These are phyloP conservation scores for Psettodes erumei DNA, from an alignment of 2,113 vertebrate genomes.

Conservation along the genomic window DNA sequence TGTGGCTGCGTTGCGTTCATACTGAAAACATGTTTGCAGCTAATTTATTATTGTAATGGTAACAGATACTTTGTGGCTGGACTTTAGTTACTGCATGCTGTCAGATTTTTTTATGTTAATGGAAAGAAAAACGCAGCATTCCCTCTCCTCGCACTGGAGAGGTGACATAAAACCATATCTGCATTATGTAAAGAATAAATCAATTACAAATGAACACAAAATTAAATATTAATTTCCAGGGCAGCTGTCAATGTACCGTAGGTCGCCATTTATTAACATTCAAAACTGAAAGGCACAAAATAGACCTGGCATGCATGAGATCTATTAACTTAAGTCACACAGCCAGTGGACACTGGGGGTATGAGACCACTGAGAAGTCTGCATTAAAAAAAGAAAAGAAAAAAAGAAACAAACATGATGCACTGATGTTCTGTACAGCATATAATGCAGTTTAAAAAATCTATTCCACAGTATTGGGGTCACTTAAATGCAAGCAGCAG, in stretches of 20 bases:
- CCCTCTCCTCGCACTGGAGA: not conserved
- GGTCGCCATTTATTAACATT: not conserved
- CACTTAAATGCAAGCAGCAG: conserved; percentile 7
- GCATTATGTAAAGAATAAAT: not conserved
- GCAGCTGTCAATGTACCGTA: not conserved
- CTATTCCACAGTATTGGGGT: conserved; percentile 73
- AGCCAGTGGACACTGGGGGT: not conserved
- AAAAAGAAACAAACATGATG: conserved; percentile 2
- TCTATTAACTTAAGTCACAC: not conserved
- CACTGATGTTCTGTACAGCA: conserved; percentile 26
- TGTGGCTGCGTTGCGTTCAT: not conserved
- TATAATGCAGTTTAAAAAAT: conserved; percentile 26
- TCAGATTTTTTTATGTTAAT: not conserved
- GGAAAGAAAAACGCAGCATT: not conserved
- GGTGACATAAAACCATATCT: not conserved
- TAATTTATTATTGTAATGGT: not conserved
- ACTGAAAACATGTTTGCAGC: not conserved
- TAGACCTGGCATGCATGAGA: not conserved
- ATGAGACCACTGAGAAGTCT: not conserved
- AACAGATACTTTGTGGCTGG: not conserved
- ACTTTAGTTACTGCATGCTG: not conserved
- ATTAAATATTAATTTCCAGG: not conserved
- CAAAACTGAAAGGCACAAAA: not conserved
- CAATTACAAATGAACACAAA: not conserved
- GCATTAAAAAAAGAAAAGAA: not conserved